phyloP scores from a whole-genome alignment of 2,797 vertebrate species.

The Mallotus villosus region DNA sequence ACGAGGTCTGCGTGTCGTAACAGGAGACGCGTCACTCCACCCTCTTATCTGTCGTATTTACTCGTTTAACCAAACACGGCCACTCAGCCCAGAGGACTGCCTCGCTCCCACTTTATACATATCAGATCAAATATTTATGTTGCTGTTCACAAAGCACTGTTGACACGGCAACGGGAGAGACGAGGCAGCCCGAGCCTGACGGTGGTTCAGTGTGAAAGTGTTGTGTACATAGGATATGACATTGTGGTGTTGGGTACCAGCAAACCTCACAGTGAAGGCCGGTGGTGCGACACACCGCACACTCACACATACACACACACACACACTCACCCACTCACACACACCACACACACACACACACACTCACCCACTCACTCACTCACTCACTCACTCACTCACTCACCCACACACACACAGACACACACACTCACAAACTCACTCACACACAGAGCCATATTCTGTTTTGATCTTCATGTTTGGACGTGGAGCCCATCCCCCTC shows the following conservation, averaged over 20 bases:
- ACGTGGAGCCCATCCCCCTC: constrained; percentile 4
- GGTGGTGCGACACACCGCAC: constrained; percentile 45
- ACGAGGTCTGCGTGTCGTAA: constrained; percentile 26
- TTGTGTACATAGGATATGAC: constrained; percentile 52
- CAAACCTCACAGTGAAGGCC: constrained; percentile 35
- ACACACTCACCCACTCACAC: too few relatives aligned
- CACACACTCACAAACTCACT: too few relatives aligned
- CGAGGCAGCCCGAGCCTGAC: constrained; percentile 6
- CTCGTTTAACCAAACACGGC: neutral
- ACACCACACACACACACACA: too few relatives aligned
- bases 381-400: too few relatives aligned
- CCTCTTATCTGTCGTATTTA: constrained; percentile 14
- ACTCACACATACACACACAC: constrained; percentile 23
- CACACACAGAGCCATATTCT: too few relatives aligned
- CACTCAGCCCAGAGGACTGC: constrained; percentile 30
- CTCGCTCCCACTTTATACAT: constrained; percentile 38
- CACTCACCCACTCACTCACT: too few relatives aligned
- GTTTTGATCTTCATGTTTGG: neutral
- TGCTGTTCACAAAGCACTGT: constrained; percentile 22
- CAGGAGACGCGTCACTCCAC: constrained; percentile 30
- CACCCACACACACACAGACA: too few relatives aligned
- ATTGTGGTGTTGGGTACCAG: constrained; percentile 24
- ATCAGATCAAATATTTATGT: constrained; percentile 56
- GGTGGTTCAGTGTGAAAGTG: constrained; percentile 1
- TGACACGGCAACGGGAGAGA: constrained; percentile 20